Base-by-base conservation (phyloP, 2,113 vertebrate species). In the Gallinago paraguaiae region DNA sequence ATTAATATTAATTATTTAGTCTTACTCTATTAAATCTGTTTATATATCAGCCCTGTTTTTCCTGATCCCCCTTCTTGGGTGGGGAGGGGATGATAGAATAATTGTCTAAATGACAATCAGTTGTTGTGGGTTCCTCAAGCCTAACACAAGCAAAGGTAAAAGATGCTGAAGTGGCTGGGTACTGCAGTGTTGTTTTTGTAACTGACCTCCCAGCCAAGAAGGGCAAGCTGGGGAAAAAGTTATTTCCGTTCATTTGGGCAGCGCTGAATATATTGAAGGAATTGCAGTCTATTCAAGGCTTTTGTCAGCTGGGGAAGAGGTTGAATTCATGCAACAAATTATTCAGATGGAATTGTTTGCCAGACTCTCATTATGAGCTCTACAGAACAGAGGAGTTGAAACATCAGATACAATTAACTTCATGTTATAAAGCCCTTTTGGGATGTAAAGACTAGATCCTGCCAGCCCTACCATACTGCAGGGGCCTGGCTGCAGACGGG, bases 361-460 rank as follows among this genome's bases (percentile, higher is more conserved):
- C 91, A 90, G 90, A 41, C n/a, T 96, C 87, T 91, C 82, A 83
- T 95, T 88, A 86, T 2, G 41, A 90, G 79, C 86, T 92, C 75
- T 74, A 15, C 30, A 30, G 86, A 93, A 83, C 22, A 93, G 79
- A 93, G 90, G 85, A 90, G 82, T 2, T 93, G 88, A 86, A 93
- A 59, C 46, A 90, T 94, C 94, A 94, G 54, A 83, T 51, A 76
- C 59, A 81, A 92, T 96, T 94, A 94, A 70, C 88, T 94, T 95
- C 56, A 78, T 57, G 76, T 83, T 90, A 83, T 41, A 94, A 94
- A 97, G 76, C 48, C 84, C 57, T 87, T 82, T 79, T 17, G 53
- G 79, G 75, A 90, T 45, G 79, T 61, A 68, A 76, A 76, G 82
- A 39, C 67, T 41, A 61, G 53, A 30, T 60, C 53, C 67, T 79